Conservation (phyloP, 2,113 vertebrate genomes). For the Neotragus moschatus region DNA sequence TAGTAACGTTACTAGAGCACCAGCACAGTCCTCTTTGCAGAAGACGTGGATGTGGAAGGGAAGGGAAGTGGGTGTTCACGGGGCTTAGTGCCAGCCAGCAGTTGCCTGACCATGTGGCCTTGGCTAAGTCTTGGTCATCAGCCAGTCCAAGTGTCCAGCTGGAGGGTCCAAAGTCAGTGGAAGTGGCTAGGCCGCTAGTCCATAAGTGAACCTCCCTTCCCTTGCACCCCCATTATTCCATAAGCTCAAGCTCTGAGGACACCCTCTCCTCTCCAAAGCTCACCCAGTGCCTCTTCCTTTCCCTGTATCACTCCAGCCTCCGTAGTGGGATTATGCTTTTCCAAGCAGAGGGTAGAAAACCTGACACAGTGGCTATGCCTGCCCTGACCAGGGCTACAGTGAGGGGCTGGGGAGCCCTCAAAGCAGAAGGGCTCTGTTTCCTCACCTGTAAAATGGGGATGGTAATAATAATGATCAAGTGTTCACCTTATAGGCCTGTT, state of each 20-base stretch:
- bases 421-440: not conserved
- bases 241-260: not conserved
- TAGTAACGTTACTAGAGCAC: not conserved
- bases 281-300: not conserved
- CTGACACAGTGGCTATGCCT: not conserved
- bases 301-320: not conserved
- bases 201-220: not conserved
- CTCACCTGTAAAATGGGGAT: not conserved
- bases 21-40: not conserved
- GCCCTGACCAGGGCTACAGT: not conserved
- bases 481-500: not conserved
- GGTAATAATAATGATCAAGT: not conserved
- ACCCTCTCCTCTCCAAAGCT: not conserved
- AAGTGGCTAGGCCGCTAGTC: not conserved
- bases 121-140: not conserved
- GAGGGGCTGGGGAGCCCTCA: not conserved
- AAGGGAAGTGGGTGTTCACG: not conserved
- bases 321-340: not conserved
- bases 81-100: not conserved
- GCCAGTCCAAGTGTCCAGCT: not conserved
- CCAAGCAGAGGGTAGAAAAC: not conserved
- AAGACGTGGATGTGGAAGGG: not conserved
- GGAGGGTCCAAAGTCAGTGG: not conserved
- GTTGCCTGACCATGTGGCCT: not conserved
- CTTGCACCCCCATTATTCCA: not conserved